A percentile compares a stretch with the other conserved stretches of the same genome.
Evolutionary conservation across 1,140 invertebrate species (phyloP).

Genomic region (Leptonema lineaticorne): DNA sequence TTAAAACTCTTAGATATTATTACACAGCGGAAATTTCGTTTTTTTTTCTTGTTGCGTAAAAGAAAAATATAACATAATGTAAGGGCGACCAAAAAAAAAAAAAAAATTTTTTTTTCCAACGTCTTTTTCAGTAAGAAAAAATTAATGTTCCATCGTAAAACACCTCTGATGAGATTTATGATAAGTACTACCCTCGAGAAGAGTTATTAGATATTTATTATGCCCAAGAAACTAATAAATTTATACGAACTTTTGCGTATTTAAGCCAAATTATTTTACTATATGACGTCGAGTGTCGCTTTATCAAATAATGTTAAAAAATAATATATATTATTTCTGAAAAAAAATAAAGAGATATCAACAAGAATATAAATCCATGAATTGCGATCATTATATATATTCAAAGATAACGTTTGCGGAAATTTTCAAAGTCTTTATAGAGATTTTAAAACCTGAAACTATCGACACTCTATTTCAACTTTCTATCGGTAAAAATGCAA

Average conservation of each 20-base stretch:
- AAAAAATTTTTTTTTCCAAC: neutral
- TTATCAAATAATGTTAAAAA: too few species aligned
- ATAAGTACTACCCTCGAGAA: conserved; percentile 3
- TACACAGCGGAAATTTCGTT: neutral
- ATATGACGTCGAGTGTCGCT: neutral
- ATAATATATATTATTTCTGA: too few species aligned
- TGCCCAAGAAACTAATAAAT: conserved; percentile 14
- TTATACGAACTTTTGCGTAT: conserved; percentile 9
- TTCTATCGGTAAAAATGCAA: too few species aligned
- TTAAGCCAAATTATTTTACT: conserved; percentile 6
- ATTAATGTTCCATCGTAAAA: neutral
- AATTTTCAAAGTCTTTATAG: too few species aligned
- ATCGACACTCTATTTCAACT: too few species aligned
- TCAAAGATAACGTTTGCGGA: too few species aligned
- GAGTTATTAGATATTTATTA: conserved; percentile 15
- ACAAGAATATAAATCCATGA: too few species aligned
- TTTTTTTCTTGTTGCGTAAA: neutral
- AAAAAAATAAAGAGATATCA: too few species aligned
- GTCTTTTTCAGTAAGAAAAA: neutral
- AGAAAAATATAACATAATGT: too few species aligned
- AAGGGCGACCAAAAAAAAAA: too few species aligned
- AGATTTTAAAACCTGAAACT: too few species aligned
- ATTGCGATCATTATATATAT: too few species aligned
- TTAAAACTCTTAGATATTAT: neutral
- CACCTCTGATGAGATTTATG: conserved; percentile 13